Evolutionary conservation across 2,113 vertebrate species (phyloP), one percentile per base, ranked within the genome.

Genomic region (Zosterops pallidus): DNA sequence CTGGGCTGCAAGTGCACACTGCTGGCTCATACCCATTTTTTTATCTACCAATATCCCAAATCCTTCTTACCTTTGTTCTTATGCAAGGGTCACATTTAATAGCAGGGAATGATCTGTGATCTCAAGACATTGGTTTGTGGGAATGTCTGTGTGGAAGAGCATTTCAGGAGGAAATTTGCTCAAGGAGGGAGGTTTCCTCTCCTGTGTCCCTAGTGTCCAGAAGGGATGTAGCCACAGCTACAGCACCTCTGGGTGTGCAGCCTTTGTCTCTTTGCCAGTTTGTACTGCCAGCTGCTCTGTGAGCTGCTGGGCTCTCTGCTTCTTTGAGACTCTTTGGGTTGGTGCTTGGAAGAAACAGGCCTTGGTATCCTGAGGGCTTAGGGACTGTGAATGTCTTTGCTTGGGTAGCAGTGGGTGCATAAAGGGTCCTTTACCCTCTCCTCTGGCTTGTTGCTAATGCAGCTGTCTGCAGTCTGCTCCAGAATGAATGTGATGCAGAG

Each of bases 171-270:
- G 87, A 96, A 95, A 91, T 83, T 57, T 95, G 70, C 46, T 69
- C 78, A 50, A n/a, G 63, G n/a, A 93, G 60, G 82, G 65, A 90
- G 46, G 57, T 74, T 96, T 96, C 89, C 94, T 91, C 62, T 89
- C 46, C 37, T 0, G 0, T 0, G 6, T 92, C 65, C 78, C 81
- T 62, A 35, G 50, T 17, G 57, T 19, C n/a, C 55, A 90, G 59
- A 87, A 76, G 63, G 84, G 78, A 92, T 80, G 52, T 68, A 92
- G 35, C 77, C 46, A 57, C 21, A 55, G 59, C 72, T 83, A 57
- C 1, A 3, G 49, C 50, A 71, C 9, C 86, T 94, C 74, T 0
- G 6, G 18, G 9, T 20, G 25, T 64, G 74, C 86, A 76, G 41
- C 41, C 60, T 82, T 78, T 0, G 0, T 70, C 52, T 52, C 9